Conservation (phyloP, 2,797 vertebrate species). For the Semaprochilodus insignis region DNA sequence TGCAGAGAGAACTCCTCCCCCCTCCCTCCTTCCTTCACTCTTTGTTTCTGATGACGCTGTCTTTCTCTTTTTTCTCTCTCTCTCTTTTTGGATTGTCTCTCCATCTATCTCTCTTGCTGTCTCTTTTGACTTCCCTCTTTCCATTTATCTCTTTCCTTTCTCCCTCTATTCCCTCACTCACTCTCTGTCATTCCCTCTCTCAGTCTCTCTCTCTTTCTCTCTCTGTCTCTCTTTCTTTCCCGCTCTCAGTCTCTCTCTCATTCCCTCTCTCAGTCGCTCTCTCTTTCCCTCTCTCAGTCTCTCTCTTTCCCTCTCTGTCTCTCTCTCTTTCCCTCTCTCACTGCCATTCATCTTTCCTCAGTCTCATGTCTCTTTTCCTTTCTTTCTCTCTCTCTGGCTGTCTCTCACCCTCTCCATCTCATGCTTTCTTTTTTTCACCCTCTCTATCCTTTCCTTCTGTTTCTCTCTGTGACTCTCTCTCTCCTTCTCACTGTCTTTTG, state of each 20-base stretch:
- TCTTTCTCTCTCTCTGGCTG: neutral
- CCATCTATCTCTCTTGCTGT: slow-evolving; percentile 62
- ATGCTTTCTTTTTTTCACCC: neutral
- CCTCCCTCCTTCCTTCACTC: neutral
- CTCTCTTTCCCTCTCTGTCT: neutral
- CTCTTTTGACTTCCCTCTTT: slow-evolving; percentile 68
- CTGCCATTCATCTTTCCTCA: neutral
- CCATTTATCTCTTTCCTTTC: slow-evolving; percentile 65
- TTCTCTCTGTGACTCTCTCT: neutral
- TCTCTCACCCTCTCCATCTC: neutral
- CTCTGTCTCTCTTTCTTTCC: slow-evolving; percentile 46
- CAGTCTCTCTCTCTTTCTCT: slow-evolving; percentile 39
- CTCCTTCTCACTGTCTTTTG: neutral
- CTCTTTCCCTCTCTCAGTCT: slow-evolving; percentile 5
- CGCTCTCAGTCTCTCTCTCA: neutral
- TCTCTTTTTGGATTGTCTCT: slow-evolving; percentile 44
- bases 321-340: neutral
- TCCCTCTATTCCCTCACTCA: neutral
- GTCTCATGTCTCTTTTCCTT: neutral
- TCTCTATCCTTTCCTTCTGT: neutral
- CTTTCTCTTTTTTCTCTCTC: slow-evolving; percentile 61
- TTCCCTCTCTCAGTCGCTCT: slow-evolving; percentile 55
- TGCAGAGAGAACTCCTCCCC: slow-evolving; percentile 56
- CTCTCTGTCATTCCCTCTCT: slow-evolving; percentile 58
- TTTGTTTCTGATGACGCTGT: neutral